These are phyloP conservation scores for Malthinus seriepunctatus DNA, from an alignment of 2,888 invertebrate species.

Conservation along the genomic window DNA sequence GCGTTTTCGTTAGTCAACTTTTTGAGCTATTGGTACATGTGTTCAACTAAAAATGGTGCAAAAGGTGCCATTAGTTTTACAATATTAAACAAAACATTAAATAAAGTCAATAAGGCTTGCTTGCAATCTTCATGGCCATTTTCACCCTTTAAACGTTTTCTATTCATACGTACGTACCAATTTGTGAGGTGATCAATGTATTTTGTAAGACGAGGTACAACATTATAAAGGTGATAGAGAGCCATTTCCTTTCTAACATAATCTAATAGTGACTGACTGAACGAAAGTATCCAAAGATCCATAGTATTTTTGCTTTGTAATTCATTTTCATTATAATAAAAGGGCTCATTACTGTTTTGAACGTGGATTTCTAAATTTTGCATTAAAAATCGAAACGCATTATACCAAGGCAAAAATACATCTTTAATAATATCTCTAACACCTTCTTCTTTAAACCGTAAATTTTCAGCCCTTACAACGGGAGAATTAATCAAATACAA, in stretches of 20 bases:
- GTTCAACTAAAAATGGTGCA: slow-evolving; percentile 94
- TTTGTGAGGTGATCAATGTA: slow-evolving; percentile 98
- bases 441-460: slow-evolving; percentile 96
- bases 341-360: slow-evolving; percentile 51
- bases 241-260: slow-evolving; percentile 94
- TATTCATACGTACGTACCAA: slow-evolving; percentile 98
- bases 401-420: slow-evolving; percentile 97
- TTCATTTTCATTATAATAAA: slow-evolving; percentile 50
- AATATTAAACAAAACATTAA: slow-evolving; percentile 86
- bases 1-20: slow-evolving; percentile 62
- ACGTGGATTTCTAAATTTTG: slow-evolving; percentile 88
- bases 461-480: slow-evolving; percentile 94
- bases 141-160: slow-evolving; percentile 93
- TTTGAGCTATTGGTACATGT: slow-evolving; percentile 89
- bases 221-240: slow-evolving; percentile 92
- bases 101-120: slow-evolving; percentile 84
- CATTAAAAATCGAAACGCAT: slow-evolving; percentile 89
- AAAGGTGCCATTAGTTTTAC: slow-evolving; percentile 95
- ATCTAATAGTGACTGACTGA: slow-evolving; percentile 88
- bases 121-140: slow-evolving; percentile 78
- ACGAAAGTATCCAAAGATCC: slow-evolving; percentile 97
- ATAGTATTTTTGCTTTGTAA: slow-evolving; percentile 71
- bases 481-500: slow-evolving; percentile 97
- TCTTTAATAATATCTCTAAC: slow-evolving; percentile 96
- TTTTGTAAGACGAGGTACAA: slow-evolving; percentile 89